Conservation (phyloP, 92 coral and sea anemone species). For the Hydrozoanthus gracilis region DNA sequence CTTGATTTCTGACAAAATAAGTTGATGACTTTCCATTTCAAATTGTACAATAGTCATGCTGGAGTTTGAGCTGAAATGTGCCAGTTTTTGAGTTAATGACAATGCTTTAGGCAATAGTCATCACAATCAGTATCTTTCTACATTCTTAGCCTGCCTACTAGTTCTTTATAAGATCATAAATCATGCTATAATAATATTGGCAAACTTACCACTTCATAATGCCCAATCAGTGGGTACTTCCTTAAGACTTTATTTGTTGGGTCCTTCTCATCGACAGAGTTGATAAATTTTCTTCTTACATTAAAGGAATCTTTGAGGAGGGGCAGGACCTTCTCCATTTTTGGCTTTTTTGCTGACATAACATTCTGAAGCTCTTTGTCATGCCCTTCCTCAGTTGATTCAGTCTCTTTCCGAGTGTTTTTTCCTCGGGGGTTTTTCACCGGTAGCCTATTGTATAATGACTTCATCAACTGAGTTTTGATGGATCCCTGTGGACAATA, state of each 20-base stretch:
- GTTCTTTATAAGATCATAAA: neutral
- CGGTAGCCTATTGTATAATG: constrained; percentile 3
- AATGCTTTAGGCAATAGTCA: neutral
- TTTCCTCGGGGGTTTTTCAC: neutral
- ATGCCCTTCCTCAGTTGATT: constrained; percentile 14
- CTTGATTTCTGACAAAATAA: too few relatives aligned
- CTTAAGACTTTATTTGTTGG: neutral
- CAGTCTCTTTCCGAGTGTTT: neutral
- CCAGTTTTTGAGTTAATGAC: neutral
- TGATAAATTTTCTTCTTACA: neutral
- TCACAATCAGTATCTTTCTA: neutral
- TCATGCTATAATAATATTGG: constrained; percentile 1
- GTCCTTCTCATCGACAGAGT: neutral
- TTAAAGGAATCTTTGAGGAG: constrained; percentile 18
- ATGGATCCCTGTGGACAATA: neutral
- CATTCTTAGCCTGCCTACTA: constrained; percentile 26
- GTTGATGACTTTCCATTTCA: too few relatives aligned
- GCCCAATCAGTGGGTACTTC: constrained; percentile 7
- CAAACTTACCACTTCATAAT: constrained; percentile 6
- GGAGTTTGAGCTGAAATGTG: neutral
- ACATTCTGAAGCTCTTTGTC: constrained; percentile 9
- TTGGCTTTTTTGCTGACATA: constrained; percentile 5
- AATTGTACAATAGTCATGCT: neutral
- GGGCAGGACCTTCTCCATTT: constrained; percentile 15
- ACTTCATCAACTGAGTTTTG: constrained; percentile 9